Evolutionary conservation across 2,797 vertebrate genomes (phyloP).

Genomic region (Lerista edwardsae): DNA sequence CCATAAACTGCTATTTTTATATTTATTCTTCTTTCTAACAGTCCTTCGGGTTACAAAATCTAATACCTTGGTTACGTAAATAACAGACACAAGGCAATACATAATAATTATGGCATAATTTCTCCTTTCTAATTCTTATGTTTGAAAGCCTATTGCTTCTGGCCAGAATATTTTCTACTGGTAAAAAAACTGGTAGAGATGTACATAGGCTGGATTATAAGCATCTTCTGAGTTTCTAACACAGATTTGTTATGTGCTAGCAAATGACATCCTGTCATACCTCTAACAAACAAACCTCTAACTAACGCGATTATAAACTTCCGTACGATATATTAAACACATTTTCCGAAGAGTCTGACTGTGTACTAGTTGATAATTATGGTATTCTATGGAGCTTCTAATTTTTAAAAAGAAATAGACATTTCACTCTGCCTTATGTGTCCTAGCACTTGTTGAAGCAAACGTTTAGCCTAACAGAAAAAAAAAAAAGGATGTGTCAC

Average conservation of each 20-base stretch:
- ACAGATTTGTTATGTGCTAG: constrained; percentile 26
- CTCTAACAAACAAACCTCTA: neutral
- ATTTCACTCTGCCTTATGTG: neutral
- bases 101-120: constrained; percentile 45
- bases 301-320: neutral
- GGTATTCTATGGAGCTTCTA: neutral
- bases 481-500: neutral
- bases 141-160: constrained; percentile 28
- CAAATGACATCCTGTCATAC: neutral
- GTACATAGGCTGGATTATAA: neutral
- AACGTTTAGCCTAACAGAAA: neutral
- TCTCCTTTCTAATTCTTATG: constrained; percentile 30
- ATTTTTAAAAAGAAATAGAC: neutral
- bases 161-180: constrained; percentile 37
- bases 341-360: neutral
- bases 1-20: constrained; percentile 30
- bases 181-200: neutral
- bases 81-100: constrained; percentile 12
- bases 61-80: constrained; percentile 18
- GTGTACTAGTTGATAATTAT: neutral
- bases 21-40: constrained; percentile 1
- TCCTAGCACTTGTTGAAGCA: neutral
- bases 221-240: neutral
- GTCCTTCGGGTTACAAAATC: constrained; percentile 12
- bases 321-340: neutral